phyloP scores from a whole-genome alignment of 2,113 vertebrate species.

The Noturus placidus region DNA sequence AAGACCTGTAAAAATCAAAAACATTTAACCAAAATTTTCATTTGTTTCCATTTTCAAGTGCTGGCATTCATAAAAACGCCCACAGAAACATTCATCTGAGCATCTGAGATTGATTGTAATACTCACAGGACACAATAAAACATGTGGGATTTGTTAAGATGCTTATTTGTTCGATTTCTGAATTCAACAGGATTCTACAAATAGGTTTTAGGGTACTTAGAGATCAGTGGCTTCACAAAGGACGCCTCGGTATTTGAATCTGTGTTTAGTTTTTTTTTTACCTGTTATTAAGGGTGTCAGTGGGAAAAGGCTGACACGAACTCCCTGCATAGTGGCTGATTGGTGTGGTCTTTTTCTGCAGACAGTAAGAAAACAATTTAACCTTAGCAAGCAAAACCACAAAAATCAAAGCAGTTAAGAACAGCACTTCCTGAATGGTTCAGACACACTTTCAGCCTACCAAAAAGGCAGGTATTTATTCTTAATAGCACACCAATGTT shows the following conservation, averaged over 20 bases:
- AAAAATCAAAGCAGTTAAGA: background rate
- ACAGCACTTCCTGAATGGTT: background rate
- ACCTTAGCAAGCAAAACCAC: background rate
- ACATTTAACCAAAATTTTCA: background rate
- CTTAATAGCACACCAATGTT: background rate
- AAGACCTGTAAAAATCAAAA: background rate
- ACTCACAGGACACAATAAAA: background rate
- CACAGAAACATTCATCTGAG: conserved; percentile 14
- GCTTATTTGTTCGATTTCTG: conserved; percentile 3
- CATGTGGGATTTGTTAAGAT: conserved; percentile 1
- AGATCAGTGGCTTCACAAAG: background rate
- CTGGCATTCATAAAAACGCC: background rate
- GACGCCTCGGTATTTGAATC: background rate
- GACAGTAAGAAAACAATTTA: conserved; percentile 43
- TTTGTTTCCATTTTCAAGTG: conserved; percentile 9
- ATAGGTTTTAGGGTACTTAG: background rate
- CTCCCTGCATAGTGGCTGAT: conserved; percentile 60
- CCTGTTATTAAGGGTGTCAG: conserved; percentile 61
- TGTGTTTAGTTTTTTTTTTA: conserved; percentile 56
- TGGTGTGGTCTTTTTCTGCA: conserved; percentile 54
- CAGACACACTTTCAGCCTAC: no score
- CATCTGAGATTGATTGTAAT: background rate
- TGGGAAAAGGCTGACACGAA: conserved; percentile 43
- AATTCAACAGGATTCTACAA: background rate
- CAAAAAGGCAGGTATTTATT: background rate